Evolutionary conservation across 2,888 invertebrate genomes (phyloP), one percentile per base, ranked within the genome.

Genomic region (Spatulosminthurus flaviceps): DNA sequence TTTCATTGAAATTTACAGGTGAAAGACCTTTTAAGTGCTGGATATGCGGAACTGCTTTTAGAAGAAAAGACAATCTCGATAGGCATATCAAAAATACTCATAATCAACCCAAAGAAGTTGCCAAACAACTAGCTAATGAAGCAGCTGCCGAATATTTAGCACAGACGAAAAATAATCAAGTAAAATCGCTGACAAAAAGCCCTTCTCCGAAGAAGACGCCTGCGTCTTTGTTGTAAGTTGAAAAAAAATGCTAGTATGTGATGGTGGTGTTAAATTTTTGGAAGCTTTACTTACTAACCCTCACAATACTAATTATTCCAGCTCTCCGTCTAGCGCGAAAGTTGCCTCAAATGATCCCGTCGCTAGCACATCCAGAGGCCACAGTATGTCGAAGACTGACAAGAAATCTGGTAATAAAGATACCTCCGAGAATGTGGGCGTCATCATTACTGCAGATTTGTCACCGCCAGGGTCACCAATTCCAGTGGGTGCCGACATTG

Each of bases 11-110:
- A 51, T 51, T 64, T 4, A 0, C 66, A 81, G 81, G 81, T 0
- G 80, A 80, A 29, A 43, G 81, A 67, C 81, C 81, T 1, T 81
- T 81, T 26, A 78, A 78, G 64, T 81, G 81, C 43, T 81, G 80
- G 80, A 78, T 81, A n/a, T 81, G 81, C 60, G 81, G 81, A 9
- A 81, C 81, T 26, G 81, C 81, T 11, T 81, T 81, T 61, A 64
- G 80, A 22, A 64, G 81, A 72, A 81, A 81, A 64, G 81, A 81
- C 67, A 81, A 81, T 51, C 70, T 81, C 11, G 81, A 85, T 67
- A 51, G 85, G 4, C 85, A 85, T 70, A 85, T 84, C 11, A 84
- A 84, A 61, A 85, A 85, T 64, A 84, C 83, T 34, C 85, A 85
- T 77, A 85, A 85, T 71, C 84, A 84, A 34, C 83, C 85, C 11